A percentile compares a stretch with the other conserved stretches of the same genome.
phyloP scores from a whole-genome alignment of 2,888 invertebrate species.

The Pyrocoelia pectoralis region DNA sequence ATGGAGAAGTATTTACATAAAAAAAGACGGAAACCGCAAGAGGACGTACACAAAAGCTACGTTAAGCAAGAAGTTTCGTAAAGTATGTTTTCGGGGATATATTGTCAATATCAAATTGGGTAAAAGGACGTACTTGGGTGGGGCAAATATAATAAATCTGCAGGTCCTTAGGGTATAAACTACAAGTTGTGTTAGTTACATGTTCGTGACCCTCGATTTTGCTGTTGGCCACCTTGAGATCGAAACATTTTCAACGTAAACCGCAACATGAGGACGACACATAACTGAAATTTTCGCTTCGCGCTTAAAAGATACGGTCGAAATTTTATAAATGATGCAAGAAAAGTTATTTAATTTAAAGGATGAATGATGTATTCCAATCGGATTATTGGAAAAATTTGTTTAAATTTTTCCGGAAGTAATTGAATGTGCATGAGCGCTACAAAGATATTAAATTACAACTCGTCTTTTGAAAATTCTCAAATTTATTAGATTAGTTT shows the following conservation, averaged over 20 bases:
- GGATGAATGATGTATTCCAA: slow-evolving; percentile 18
- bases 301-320: not conserved
- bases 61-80: not conserved
- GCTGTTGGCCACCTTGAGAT: slow-evolving; percentile 1
- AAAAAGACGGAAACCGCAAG: too few relatives aligned
- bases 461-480: slow-evolving; percentile 27
- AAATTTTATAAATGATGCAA: not conserved
- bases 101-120: slow-evolving; percentile 23
- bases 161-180: slow-evolving; percentile 34
- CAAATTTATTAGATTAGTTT: slow-evolving; percentile 30
- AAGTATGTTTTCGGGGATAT: not conserved
- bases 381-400: slow-evolving; percentile 30
- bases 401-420: slow-evolving; percentile 33
- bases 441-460: slow-evolving; percentile 33
- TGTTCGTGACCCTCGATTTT: slow-evolving; percentile 20
- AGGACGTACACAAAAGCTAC: not conserved
- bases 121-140: slow-evolving; percentile 10
- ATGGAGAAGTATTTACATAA: too few relatives aligned
- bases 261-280: not conserved
- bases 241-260: not conserved
- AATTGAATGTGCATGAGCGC: slow-evolving; percentile 35
- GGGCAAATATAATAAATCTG: slow-evolving; percentile 41
- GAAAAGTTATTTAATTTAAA: slow-evolving; percentile 5
- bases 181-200: slow-evolving; percentile 37
- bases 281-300: not conserved